phyloP scores from a whole-genome alignment of 1,140 invertebrate species.

The Ruditapes philippinarum region DNA sequence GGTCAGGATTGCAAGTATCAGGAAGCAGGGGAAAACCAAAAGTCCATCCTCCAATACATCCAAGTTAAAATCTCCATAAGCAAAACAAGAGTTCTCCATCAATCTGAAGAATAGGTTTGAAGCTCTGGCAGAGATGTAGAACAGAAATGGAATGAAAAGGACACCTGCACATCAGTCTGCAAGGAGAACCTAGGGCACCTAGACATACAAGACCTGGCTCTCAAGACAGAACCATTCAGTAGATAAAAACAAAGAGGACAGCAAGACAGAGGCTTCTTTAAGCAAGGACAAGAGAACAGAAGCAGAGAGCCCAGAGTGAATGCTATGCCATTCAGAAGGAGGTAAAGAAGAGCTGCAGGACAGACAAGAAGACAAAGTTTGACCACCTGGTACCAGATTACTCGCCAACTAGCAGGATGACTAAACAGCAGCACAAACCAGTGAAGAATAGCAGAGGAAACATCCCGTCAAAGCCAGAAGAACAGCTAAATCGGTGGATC shows the following conservation, averaged over 20 bases:
- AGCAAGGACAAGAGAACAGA: constrained; percentile 20
- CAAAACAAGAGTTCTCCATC: constrained; percentile 14
- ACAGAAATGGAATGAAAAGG: background rate
- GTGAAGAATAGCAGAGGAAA: background rate
- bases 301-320: background rate
- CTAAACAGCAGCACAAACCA: background rate
- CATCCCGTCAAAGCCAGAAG: background rate
- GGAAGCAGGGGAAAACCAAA: too few relatives aligned
- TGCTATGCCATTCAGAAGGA: background rate
- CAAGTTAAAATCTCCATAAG: background rate
- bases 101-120: background rate
- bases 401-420: background rate
- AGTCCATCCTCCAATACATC: too few relatives aligned
- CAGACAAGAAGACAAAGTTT: background rate
- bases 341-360: constrained; percentile 22
- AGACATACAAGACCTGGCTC: constrained; percentile 24
- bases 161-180: constrained; percentile 26
- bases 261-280: background rate
- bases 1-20: too few relatives aligned
- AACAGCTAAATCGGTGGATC: background rate
- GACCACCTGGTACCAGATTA: background rate
- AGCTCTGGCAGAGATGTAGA: background rate
- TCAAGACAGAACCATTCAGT: background rate
- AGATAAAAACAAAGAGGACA: constrained; percentile 1
- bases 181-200: background rate